Evolutionary conservation across 2,797 vertebrate species (phyloP).

Genomic region (Onychomys leucogaster): DNA sequence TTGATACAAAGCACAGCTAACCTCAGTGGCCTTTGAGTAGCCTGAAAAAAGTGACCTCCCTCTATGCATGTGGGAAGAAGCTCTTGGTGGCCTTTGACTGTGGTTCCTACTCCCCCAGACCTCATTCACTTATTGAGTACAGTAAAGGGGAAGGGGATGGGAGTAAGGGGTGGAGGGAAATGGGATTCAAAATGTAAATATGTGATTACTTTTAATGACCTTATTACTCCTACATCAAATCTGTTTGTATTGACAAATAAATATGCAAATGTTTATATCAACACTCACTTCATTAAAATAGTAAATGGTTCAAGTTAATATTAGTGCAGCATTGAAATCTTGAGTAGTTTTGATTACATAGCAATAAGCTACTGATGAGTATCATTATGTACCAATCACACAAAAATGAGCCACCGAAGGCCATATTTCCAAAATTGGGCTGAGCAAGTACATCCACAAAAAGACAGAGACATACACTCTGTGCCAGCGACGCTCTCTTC

Average conservation of each 20-base stretch:
- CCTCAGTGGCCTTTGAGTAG: conserved; percentile 74
- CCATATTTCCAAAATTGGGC: conserved; percentile 82
- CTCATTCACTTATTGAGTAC: conserved; percentile 86
- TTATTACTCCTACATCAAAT: conserved; percentile 82
- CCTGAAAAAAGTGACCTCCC: conserved; percentile 79
- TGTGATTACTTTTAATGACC: conserved; percentile 75
- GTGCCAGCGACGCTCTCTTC: conserved; percentile 29
- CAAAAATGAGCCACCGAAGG: conserved; percentile 83
- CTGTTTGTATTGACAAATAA: conserved; percentile 85
- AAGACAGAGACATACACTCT: conserved; percentile 52
- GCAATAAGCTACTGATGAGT: conserved; percentile 83
- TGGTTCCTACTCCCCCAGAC: conserved; percentile 71
- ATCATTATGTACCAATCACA: conserved; percentile 78
- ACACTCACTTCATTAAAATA: conserved; percentile 83
- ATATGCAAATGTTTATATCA: conserved; percentile 84
- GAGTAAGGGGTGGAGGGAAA: conserved; percentile 81
- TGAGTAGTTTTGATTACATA: conserved; percentile 82
- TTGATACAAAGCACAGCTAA: conserved; percentile 82
- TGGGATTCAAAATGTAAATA: conserved; percentile 86
- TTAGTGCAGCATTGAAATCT: conserved; percentile 75
- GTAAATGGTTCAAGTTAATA: conserved; percentile 80
- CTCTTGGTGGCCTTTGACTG: conserved; percentile 76
- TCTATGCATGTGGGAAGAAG: conserved; percentile 76
- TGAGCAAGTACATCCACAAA: conserved; percentile 74
- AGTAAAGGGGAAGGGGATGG: conserved; percentile 83